Conservation (phyloP, 2,888 invertebrate species). For the Eilema griseolum region DNA sequence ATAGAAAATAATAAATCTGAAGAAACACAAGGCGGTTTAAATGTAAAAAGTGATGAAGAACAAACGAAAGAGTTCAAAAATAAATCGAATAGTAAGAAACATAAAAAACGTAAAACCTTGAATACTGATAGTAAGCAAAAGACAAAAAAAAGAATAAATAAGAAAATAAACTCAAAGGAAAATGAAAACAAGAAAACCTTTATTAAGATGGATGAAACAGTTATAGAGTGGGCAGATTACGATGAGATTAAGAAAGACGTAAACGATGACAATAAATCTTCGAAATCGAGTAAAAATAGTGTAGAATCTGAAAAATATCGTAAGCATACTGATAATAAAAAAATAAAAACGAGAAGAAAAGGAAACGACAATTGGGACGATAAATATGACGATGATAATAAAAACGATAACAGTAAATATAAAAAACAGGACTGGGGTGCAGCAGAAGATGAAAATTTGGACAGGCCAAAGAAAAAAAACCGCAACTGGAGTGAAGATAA, state of each 20-base stretch:
- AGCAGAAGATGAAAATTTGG: neutral
- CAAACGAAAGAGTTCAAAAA: neutral
- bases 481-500: neutral
- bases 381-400: neutral
- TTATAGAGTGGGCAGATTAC: slow-evolving; percentile 6
- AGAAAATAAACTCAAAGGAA: neutral
- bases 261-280: neutral
- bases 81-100: neutral
- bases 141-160: neutral
- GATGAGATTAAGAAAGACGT: neutral
- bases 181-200: neutral
- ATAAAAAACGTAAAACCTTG: neutral
- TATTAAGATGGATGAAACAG: neutral
- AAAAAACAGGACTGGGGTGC: neutral
- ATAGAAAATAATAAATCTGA: neutral
- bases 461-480: neutral
- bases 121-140: neutral
- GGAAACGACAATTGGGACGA: neutral
- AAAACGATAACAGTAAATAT: neutral
- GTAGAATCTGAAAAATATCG: neutral
- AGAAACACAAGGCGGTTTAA: neutral
- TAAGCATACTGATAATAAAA: neutral
- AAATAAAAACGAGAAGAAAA: neutral
- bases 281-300: neutral
- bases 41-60: neutral